Conservation (phyloP, 2,113 vertebrate species). For the Xenopus borealis region DNA sequence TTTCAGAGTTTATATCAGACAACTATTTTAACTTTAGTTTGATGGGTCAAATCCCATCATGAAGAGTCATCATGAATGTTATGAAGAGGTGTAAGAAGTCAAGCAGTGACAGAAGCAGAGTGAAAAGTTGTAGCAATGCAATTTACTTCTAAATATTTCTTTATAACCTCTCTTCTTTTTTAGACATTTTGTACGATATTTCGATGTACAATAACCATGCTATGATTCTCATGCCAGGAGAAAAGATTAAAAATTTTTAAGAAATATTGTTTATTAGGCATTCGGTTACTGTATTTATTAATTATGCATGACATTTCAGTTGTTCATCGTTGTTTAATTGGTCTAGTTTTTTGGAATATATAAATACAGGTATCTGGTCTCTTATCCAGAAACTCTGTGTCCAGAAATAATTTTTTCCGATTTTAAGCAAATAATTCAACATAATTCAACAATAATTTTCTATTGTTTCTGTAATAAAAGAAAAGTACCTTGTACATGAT, state of each 20-base stretch:
- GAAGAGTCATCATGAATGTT: conserved; percentile 18
- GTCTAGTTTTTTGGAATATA: too few relatives aligned
- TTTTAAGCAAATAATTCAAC: too few relatives aligned
- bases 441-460: too few relatives aligned
- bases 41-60: conserved; percentile 30
- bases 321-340: too few relatives aligned
- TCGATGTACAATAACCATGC: conserved; percentile 8
- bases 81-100: conserved; percentile 26
- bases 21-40: conserved; percentile 19
- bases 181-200: conserved; percentile 9
- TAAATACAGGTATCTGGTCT: too few relatives aligned
- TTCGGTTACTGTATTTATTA: too few relatives aligned
- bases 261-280: too few relatives aligned
- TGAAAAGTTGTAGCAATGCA: conserved; percentile 18
- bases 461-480: too few relatives aligned
- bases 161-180: conserved; percentile 9
- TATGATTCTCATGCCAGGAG: conserved; percentile 10
- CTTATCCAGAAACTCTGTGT: too few relatives aligned
- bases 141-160: conserved; percentile 12
- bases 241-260: conserved; percentile 5
- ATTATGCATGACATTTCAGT: too few relatives aligned
- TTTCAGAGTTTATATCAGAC: conserved; percentile 8
- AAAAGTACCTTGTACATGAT: too few relatives aligned
- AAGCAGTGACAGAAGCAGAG: conserved; percentile 14
- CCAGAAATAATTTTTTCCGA: too few relatives aligned